Evolutionary conservation across 2,797 vertebrate genomes (phyloP).

Genomic region (Danio albolineatus): DNA sequence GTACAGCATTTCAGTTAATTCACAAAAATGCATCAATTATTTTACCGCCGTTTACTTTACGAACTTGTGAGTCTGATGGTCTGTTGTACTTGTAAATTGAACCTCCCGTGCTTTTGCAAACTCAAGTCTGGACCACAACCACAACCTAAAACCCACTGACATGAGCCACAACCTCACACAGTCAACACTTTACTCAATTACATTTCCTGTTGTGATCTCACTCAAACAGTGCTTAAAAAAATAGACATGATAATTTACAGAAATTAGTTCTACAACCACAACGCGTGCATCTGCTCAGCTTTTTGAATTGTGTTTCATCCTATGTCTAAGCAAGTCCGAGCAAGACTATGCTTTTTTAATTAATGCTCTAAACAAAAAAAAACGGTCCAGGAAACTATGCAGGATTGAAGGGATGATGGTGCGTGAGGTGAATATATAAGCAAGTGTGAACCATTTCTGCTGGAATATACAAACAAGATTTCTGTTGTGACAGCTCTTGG

Average conservation of each 20-base stretch:
- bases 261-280: background rate
- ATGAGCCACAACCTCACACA: constrained; percentile 16
- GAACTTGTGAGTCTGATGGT: background rate
- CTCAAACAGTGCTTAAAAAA: background rate
- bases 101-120: background rate
- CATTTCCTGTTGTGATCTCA: constrained; percentile 5
- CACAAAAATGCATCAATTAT: background rate
- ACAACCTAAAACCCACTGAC: constrained; percentile 2
- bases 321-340: background rate
- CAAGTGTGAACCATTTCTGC: background rate
- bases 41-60: background rate
- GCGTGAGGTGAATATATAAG: background rate
- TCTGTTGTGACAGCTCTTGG: too few relatives aligned
- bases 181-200: background rate
- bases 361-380: constrained; percentile 5
- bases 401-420: constrained; percentile 8
- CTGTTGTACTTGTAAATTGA: constrained; percentile 8
- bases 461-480: background rate
- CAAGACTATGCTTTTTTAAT: constrained; percentile 15
- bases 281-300: background rate
- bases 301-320: constrained; percentile 2
- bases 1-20: constrained; percentile 6
- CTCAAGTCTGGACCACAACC: constrained; percentile 4
- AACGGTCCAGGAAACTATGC: background rate
- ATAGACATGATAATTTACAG: background rate